Base-by-base conservation (phyloP, 2,888 invertebrate genomes). In the Tetragnatha montana region DNA sequence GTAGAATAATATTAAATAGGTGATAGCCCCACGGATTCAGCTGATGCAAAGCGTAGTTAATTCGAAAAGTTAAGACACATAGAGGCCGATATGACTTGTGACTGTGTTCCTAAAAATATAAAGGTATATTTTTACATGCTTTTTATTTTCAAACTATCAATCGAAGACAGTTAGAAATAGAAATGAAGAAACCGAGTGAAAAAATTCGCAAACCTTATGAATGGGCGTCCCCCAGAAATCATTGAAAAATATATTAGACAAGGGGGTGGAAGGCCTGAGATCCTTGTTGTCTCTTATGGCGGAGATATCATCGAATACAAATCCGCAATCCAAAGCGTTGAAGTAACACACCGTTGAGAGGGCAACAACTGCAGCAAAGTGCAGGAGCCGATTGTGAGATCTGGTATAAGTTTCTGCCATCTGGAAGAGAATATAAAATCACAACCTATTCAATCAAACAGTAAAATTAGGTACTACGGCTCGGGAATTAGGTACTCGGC, bases 161-260 rank as follows among this genome's bases (percentile, higher is more conserved):
- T 47, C 14, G 12, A n/a, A 19, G 71, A 71, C 22, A 21, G 22
- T 7, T 76, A 76, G 50, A 50, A 35, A 35, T 68, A 68, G 1
- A 17, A 17, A 17, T 17, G 14, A 17, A 68, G n/a, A 68, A 17
- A 68, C 12, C 1, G 68, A 8, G 51, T 8, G 60, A 8, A n/a
- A 83, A 21, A n/a, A 75, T 7, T 50, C 35, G 35, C 81, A 21
- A 22, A 97, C 98, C 96, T 98, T 98, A 93, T 97, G 96, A 96
- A 99, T 98, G 87, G 98, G 98, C 91, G 98, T 99, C 92, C 99
- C 99, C 99, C 99, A 99, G 94, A 99, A 99, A 94, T 99, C 99
- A 94, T 99, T 98, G 94, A 96, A 96, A 94, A 99, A 98, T 92
- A 99, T 96, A 94, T 98, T 98, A 92, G 95, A 95, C 91, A 98